Evolutionary conservation across 2,888 invertebrate species (phyloP), one percentile per base, ranked within the genome.

Genomic region (Caenorhabditis sp.): DNA sequence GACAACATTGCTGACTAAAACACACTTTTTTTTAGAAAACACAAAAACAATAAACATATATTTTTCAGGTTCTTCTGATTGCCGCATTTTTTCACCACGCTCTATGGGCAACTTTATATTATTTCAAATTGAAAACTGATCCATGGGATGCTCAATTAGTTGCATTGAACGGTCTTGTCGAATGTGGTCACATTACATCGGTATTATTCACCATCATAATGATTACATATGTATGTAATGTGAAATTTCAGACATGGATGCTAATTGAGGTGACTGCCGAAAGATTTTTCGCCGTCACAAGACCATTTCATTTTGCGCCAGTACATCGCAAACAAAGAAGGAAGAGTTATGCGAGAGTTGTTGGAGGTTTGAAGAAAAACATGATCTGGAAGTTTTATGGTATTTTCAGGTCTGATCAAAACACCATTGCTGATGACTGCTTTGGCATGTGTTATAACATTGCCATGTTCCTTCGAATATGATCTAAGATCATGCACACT

Each of bases 151-250:
- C 52, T 20, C 67, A 74, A 38, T 70, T 70, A 31, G 77, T 76
- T 4, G 63, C 71, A 1, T 38, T 79, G 8, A 80, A 79, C 58
- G 81, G 76, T 10, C 61, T 83, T 0, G 73, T 81, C 31, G 82
- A 82, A 60, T 81, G 81, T 56, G 82, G 81, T 8, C 80, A 83
- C 58, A 76, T 82, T n/a, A 77, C 81, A 36, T 81, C 83, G 65
- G 83, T 80, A 61, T 27, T 31, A 31, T 31, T 31, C 31, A 4
- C 10, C 10, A 4, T 7, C 4, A 31, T 7, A 7, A 4, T 7
- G 4, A 31, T 7, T 31, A 31, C 5, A 7, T 31, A 31, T 31
- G 4, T 31, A 31, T 31, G 10, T 31, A 31, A 52, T 10, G 21
- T 23, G 21, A 52, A 58, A 56, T 60, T 76, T 50, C 74, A 83